Percentiles rank a stretch among this genome's conserved stretches.
Evolutionary conservation across 2,113 vertebrate genomes (phyloP).

Genomic region (Tringa solitaria): DNA sequence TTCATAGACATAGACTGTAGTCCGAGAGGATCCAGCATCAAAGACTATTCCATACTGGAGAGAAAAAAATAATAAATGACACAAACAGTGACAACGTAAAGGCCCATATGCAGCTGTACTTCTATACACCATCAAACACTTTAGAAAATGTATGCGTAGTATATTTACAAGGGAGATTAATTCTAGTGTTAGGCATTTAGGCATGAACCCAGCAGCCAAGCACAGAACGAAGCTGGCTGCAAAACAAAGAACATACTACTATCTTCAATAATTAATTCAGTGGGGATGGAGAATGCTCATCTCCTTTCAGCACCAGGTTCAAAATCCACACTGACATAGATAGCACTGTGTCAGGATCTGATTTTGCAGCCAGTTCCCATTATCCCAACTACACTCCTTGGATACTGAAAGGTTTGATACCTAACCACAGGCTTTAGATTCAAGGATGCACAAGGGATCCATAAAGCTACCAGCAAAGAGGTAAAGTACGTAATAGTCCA

Average conservation of each 20-base stretch:
- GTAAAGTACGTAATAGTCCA: neutral
- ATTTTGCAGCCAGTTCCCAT: neutral
- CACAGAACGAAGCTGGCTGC: neutral
- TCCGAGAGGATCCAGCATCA: conserved; percentile 93
- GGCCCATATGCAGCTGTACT: neutral
- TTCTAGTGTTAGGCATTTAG: neutral
- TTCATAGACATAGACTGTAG: conserved; percentile 90
- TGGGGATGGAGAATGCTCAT: neutral
- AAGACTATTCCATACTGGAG: conserved; percentile 91
- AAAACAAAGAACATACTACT: neutral
- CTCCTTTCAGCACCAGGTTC: neutral
- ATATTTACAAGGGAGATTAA: neutral
- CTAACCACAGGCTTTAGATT: neutral
- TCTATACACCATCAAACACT: neutral
- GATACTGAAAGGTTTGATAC: neutral
- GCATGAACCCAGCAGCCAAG: neutral
- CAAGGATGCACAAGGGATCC: neutral
- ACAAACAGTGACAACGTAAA: neutral
- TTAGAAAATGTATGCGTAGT: neutral
- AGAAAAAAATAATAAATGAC: neutral
- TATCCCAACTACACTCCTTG: neutral
- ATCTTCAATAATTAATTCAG: neutral
- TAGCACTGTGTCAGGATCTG: neutral
- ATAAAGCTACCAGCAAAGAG: neutral
- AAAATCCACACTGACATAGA: neutral